Percentiles rank a stretch among this genome's conserved stretches.
These are phyloP conservation scores for Proisotoma minuta DNA, from an alignment of 2,888 invertebrate species.

Conservation along the genomic window DNA sequence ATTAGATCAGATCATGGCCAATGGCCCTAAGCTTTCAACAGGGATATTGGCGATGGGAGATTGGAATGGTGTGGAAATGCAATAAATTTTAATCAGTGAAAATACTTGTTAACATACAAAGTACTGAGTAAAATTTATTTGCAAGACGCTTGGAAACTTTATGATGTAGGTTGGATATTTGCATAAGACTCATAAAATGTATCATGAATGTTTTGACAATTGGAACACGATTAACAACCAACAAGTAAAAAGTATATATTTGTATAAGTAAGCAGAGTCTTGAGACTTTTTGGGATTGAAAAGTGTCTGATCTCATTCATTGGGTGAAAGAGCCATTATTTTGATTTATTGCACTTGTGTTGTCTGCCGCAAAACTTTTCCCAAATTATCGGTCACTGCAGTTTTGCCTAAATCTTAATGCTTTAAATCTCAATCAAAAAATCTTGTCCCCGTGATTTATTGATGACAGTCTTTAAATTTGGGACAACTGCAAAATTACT, in stretches of 20 bases:
- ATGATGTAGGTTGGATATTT: neutral
- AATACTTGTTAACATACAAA: neutral
- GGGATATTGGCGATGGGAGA: neutral
- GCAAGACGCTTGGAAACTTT: neutral
- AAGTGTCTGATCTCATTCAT: slow-evolving; percentile 8
- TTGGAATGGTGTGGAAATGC: neutral
- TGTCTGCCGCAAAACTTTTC: too few relatives aligned
- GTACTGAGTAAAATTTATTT: neutral
- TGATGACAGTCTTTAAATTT: too few relatives aligned
- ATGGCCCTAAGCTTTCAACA: neutral
- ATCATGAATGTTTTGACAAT: neutral
- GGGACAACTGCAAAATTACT: too few relatives aligned
- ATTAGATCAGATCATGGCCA: neutral
- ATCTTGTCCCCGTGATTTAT: too few relatives aligned
- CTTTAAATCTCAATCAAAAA: too few relatives aligned
- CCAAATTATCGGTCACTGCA: too few relatives aligned
- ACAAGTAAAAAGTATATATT: neutral
- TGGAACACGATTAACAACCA: neutral
- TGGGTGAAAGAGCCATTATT: slow-evolving; percentile 8
- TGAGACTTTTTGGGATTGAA: too few relatives aligned
- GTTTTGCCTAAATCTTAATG: too few relatives aligned
- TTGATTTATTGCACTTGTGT: slow-evolving; percentile 1
- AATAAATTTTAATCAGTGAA: slow-evolving; percentile 2
- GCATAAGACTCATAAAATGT: too few relatives aligned
- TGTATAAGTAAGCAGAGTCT: neutral